Percentiles rank a stretch among this genome's conserved stretches.
Evolutionary conservation across 2,797 vertebrate genomes (phyloP).

Genomic region (Hybognathus amarus): DNA sequence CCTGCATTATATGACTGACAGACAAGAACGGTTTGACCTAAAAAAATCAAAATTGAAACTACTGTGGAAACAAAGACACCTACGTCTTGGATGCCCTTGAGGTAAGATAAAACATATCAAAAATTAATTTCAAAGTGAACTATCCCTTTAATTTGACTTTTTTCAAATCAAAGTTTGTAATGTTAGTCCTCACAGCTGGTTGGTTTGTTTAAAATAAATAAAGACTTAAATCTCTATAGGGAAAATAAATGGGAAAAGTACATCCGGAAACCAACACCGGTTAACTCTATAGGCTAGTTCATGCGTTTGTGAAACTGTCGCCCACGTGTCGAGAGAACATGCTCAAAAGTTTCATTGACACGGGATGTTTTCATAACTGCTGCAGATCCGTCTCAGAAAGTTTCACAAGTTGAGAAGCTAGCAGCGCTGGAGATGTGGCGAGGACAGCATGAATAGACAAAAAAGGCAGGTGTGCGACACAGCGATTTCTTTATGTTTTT

Average conservation of each 20-base stretch:
- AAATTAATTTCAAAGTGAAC: no score
- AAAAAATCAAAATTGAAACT: no score
- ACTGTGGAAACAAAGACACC: no score
- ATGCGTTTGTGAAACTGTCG: not conserved
- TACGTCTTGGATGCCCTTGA: no score
- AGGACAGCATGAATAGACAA: constrained; percentile 41
- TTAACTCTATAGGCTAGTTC: not conserved
- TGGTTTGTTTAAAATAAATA: not conserved
- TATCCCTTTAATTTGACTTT: not conserved
- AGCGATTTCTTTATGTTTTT: constrained; percentile 36
- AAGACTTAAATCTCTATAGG: not conserved
- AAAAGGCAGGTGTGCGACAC: constrained; percentile 55
- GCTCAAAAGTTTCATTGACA: not conserved
- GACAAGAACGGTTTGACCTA: no score
- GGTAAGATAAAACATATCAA: no score
- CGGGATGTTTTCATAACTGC: not conserved
- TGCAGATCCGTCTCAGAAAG: not conserved
- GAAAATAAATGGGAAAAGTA: not conserved
- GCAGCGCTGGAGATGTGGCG: not conserved
- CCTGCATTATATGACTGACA: no score
- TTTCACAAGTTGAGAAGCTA: constrained; percentile 30
- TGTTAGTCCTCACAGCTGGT: not conserved
- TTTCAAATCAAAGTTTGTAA: not conserved
- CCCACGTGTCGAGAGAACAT: not conserved
- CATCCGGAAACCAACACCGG: not conserved